Percentiles rank a stretch among this genome's conserved stretches.
These are phyloP conservation scores for Orientallactaga sibirica DNA, from an alignment of 2,797 vertebrate species.

Conservation along the genomic window DNA sequence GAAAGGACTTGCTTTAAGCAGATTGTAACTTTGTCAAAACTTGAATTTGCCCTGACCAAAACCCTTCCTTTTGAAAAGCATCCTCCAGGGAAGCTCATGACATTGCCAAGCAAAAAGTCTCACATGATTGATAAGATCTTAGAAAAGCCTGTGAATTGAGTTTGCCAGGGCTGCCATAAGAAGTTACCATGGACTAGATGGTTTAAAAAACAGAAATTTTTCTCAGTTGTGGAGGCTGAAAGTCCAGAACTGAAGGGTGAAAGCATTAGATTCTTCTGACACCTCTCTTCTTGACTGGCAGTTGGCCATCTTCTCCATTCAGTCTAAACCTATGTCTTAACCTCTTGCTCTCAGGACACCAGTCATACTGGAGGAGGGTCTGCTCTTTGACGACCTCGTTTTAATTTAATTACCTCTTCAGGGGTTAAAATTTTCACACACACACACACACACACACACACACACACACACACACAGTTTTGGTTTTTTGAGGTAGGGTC, in stretches of 20 bases:
- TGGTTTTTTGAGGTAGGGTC: too few relatives aligned
- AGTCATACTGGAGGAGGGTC: not conserved
- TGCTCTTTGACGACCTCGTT: not conserved
- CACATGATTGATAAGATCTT: not conserved
- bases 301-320: not conserved
- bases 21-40: not conserved
- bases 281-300: not conserved
- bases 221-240: not conserved
- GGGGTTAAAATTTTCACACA: not conserved
- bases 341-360: not conserved
- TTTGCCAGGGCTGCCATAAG: not conserved
- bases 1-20: constrained; percentile 4
- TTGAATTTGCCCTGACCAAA: not conserved
- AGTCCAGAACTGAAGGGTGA: not conserved
- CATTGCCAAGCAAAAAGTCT: not conserved
- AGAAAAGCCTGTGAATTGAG: not conserved
- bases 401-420: constrained; percentile 17
- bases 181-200: not conserved
- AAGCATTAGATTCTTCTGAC: not conserved
- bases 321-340: not conserved
- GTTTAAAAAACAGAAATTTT: not conserved
- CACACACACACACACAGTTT: too few relatives aligned
- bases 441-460: too few relatives aligned
- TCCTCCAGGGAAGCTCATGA: not conserved
- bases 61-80: constrained; percentile 1